Evolutionary conservation across 2,113 vertebrate genomes (phyloP).

Genomic region (Embiotoca jacksoni): DNA sequence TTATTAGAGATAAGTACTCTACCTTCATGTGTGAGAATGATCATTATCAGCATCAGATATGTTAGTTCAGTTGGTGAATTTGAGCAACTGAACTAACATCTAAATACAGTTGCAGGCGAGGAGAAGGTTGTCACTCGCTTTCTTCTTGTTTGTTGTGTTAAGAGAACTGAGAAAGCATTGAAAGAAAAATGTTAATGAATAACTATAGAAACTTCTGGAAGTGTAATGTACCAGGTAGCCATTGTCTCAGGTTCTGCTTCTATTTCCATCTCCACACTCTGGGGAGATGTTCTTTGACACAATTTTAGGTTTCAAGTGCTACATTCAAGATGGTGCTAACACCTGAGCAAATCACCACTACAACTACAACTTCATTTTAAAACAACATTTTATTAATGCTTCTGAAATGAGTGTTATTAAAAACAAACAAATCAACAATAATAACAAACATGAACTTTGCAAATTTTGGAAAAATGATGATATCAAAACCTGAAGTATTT

Average conservation of each 20-base stretch:
- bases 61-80: neutral
- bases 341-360: neutral
- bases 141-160: constrained; percentile 5
- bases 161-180: constrained; percentile 28
- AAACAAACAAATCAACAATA: neutral
- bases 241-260: constrained; percentile 47
- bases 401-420: neutral
- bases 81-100: neutral
- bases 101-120: neutral
- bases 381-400: neutral
- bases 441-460: neutral
- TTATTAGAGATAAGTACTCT: no score
- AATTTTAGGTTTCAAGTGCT: neutral
- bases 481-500: neutral
- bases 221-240: neutral
- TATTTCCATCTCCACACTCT: constrained; percentile 7
- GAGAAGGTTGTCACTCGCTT: neutral
- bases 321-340: neutral
- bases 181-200: constrained; percentile 18
- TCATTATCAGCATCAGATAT: neutral
- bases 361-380: neutral
- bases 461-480: neutral
- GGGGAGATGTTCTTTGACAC: constrained; percentile 12
- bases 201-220: neutral
- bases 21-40: neutral